A percentile compares a stretch with the other conserved stretches of the same genome.
Conservation (phyloP, 1,140 invertebrate genomes). For the Vanessa atalanta region DNA sequence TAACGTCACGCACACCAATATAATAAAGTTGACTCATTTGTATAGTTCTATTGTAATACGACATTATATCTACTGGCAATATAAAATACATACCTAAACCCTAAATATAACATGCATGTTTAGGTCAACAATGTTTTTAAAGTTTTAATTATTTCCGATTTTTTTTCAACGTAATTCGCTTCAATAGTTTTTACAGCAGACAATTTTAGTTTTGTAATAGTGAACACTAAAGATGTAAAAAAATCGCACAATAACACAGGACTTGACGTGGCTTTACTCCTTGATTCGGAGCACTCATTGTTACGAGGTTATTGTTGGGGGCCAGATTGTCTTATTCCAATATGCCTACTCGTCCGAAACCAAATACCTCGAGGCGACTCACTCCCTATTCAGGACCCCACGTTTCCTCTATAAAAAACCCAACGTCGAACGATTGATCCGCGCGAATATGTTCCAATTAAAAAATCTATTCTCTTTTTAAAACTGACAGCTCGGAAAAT, state of each 20-base stretch:
- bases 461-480: slow-evolving; percentile 50
- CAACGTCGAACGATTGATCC: slow-evolving; percentile 53
- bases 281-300: slow-evolving; percentile 48
- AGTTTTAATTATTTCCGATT: no score
- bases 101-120: no score
- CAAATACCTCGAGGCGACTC: slow-evolving; percentile 62
- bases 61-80: no score
- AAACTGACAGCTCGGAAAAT: slow-evolving; percentile 50
- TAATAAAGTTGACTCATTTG: no score
- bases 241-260: slow-evolving; percentile 4
- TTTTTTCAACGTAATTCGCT: no score
- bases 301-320: slow-evolving; percentile 60
- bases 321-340: slow-evolving; percentile 66
- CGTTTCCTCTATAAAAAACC: slow-evolving; percentile 49
- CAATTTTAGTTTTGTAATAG: no score
- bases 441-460: slow-evolving; percentile 76
- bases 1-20: no score
- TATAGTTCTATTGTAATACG: no score
- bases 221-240: neutral
- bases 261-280: neutral
- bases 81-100: no score
- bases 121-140: no score
- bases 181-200: no score
- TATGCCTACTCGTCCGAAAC: slow-evolving; percentile 58
- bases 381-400: slow-evolving; percentile 45